phyloP scores from a whole-genome alignment of 2,113 vertebrate genomes.

The Zosterops lateralis region DNA sequence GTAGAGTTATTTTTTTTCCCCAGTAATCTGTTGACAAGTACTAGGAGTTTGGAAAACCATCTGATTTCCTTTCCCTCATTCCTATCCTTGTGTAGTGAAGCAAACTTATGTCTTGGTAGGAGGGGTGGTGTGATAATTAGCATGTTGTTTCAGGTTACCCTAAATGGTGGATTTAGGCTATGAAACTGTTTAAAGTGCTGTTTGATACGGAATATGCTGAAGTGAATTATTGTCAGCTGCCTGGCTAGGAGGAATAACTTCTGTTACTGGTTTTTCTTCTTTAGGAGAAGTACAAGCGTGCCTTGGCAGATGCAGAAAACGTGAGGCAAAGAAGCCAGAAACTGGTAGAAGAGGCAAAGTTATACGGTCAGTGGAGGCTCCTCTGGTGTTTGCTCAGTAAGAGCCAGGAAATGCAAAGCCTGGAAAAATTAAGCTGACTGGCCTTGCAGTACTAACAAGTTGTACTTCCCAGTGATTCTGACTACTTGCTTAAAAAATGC shows the following conservation, averaged over 20 bases:
- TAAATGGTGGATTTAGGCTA: neutral
- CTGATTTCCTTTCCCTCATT: neutral
- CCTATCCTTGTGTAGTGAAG: neutral
- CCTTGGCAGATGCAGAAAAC: slow-evolving; percentile 93
- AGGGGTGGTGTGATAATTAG: neutral
- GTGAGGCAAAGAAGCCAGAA: slow-evolving; percentile 90
- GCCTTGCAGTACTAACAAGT: neutral
- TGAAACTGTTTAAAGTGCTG: neutral
- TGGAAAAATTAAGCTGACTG: neutral
- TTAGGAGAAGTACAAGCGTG: slow-evolving; percentile 95
- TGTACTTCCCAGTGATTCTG: neutral
- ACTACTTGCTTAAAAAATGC: neutral
- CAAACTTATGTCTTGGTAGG: neutral
- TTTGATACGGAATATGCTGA: neutral
- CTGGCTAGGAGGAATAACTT: neutral
- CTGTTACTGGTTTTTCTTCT: neutral
- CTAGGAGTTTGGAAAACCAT: neutral
- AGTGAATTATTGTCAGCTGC: neutral
- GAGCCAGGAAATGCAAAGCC: neutral
- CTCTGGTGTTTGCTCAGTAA: neutral
- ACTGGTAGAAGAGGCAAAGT: slow-evolving; percentile 90
- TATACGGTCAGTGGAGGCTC: slow-evolving; percentile 81
- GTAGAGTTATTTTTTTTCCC: neutral
- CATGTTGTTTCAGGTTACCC: neutral
- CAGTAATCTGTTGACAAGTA: neutral